These are phyloP conservation scores for Leptodactylus fuscus DNA, from an alignment of 2,113 vertebrate species.

Conservation along the genomic window DNA sequence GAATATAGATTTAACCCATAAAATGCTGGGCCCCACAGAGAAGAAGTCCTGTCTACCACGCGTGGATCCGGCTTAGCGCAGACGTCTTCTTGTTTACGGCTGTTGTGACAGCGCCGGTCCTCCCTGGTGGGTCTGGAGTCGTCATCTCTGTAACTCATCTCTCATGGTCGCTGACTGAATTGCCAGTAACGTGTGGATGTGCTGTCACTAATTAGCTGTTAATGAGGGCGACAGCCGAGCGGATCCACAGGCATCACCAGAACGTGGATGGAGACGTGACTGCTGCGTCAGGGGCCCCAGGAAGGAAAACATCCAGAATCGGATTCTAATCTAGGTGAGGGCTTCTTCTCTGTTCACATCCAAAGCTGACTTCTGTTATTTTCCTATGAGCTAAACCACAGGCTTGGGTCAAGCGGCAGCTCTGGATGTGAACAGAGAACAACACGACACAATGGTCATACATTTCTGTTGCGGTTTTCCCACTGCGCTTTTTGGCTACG, in stretches of 20 bases:
- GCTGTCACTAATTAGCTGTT: constrained; percentile 5
- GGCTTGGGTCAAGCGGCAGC: no score
- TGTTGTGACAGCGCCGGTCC: not conserved
- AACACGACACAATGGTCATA: no score
- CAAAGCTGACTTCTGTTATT: no score
- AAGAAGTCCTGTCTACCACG: not conserved
- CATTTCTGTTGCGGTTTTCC: no score
- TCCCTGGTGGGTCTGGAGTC: not conserved
- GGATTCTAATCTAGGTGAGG: no score
- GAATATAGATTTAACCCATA: not conserved
- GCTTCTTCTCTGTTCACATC: no score
- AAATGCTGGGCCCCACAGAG: not conserved
- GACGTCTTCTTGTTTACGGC: not conserved
- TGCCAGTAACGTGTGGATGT: not conserved
- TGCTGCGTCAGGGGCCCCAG: not conserved
- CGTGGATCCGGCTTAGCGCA: not conserved
- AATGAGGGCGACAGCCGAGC: not conserved
- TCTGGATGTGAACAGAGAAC: no score
- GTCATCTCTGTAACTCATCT: not conserved
- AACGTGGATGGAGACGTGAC: not conserved
- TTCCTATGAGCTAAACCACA: no score
- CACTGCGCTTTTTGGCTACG: no score
- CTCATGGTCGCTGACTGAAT: not conserved
- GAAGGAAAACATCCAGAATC: not conserved
- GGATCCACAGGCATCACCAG: no score